Evolutionary conservation across 37 sponge, comb jelly and placozoan species (phyloP).

Genomic region (Agelas oroides): DNA sequence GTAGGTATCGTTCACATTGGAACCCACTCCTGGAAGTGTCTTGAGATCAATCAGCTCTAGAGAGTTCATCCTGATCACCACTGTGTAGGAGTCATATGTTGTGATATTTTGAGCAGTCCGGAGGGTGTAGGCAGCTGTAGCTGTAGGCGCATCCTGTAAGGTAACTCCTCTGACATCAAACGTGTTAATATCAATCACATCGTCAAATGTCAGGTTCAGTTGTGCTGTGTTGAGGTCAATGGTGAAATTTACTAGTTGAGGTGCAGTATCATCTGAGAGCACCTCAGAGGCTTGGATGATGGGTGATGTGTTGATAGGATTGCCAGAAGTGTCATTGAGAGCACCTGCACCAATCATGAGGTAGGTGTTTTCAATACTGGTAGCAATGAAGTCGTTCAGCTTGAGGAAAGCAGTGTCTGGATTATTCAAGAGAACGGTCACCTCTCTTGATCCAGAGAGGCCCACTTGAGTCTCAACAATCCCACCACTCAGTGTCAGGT

Average conservation of each 20-base stretch:
- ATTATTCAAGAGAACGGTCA: slow-evolving; percentile 49
- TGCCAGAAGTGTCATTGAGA: slow-evolving; percentile 55
- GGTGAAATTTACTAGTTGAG: slow-evolving; percentile 58
- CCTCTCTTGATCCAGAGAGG: neutral
- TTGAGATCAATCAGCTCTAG: slow-evolving; percentile 78
- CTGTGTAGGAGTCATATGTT: slow-evolving; percentile 68
- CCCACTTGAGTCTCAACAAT: neutral
- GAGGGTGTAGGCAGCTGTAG: slow-evolving; percentile 51
- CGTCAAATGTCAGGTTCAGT: slow-evolving; percentile 86
- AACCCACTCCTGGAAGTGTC: slow-evolving; percentile 66
- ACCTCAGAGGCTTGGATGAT: slow-evolving; percentile 10
- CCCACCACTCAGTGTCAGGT: slow-evolving; percentile 32
- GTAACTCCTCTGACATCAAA: slow-evolving; percentile 78
- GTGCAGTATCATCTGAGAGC: slow-evolving; percentile 60
- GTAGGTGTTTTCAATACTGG: slow-evolving; percentile 26
- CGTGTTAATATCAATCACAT: slow-evolving; percentile 76
- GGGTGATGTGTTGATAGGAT: slow-evolving; percentile 27
- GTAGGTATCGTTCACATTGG: slow-evolving; percentile 82
- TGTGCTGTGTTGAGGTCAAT: slow-evolving; percentile 85
- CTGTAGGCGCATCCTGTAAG: slow-evolving; percentile 67
- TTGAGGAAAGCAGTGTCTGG: slow-evolving; percentile 72
- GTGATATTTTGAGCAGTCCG: slow-evolving; percentile 22
- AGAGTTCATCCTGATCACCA: slow-evolving; percentile 50
- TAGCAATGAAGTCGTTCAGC: slow-evolving; percentile 40
- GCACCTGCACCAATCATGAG: slow-evolving; percentile 41